Base-by-base conservation (phyloP, 92 coral and sea anemone species). In the Montipora capitata region DNA sequence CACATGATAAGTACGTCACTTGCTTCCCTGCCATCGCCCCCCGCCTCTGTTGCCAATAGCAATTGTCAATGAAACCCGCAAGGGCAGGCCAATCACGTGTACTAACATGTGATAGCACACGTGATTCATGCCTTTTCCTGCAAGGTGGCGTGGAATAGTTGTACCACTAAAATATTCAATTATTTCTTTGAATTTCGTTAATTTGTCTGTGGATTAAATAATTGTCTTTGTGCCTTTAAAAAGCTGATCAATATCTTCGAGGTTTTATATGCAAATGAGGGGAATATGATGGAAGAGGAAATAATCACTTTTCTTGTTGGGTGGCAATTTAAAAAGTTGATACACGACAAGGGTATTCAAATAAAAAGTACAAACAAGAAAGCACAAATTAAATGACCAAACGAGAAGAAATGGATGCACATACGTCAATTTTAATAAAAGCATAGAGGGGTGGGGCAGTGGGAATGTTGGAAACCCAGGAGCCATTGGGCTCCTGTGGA, bases 1-100 rank as follows among this genome's bases (percentile, higher is more conserved):
- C 99, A 98, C 99, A 98, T 98, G 99, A 98, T 98, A 95, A 81
- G 95, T 95, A 95, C 98, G 98, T 95, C 96, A 92, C 78, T 76
- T 51, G 80, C 92, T 83, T 85, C 65, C 74, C 80, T 83, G 65
- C 84, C 92, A 80, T 10, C 77, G 68, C 76, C 94, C 97, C 85
- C 56, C 5, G 7, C 44, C 64, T n/a, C 56, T 61, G 95, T 89
- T 81, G 69, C 90, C 90, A 43, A 16, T 80, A 74, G 94, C 77
- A 91, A 95, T 96, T 84, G 95, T 93, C 95, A 83, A 88, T 88
- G 92, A 85, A 71, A 73, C 43, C 66, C 38, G 15, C 16, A 79
- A 57, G 65, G 77, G 66, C 76, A 82, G 72, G 35, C 68, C 76
- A 61, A 89, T 84, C 96, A 95, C 94, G 96, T 90, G 96, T 87